These are phyloP conservation scores for Coptodon bakossiorum DNA, from an alignment of 2,113 vertebrate genomes.

Conservation along the genomic window DNA sequence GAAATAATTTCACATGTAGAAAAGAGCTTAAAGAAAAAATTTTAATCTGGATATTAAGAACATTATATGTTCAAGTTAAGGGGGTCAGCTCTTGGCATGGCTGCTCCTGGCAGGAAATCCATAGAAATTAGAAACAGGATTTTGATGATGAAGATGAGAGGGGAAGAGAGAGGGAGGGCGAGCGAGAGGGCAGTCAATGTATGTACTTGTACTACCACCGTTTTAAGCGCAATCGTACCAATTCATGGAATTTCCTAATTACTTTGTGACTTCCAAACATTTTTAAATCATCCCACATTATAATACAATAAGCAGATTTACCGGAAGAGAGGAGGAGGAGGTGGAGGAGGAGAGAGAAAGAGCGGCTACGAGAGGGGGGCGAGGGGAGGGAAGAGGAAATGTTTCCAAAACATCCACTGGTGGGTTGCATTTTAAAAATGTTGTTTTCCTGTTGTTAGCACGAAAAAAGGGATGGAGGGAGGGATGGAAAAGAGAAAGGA, in stretches of 20 bases:
- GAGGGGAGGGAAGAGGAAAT: slow-evolving; percentile 34
- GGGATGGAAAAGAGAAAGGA: neutral
- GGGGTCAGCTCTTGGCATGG: slow-evolving; percentile 57
- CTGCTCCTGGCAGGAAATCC: slow-evolving; percentile 66
- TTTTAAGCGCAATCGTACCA: slow-evolving; percentile 12
- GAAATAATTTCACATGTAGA: slow-evolving; percentile 75
- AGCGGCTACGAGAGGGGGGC: neutral
- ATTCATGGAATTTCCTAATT: slow-evolving; percentile 59
- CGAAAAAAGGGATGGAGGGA: neutral
- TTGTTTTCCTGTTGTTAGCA: slow-evolving; percentile 53
- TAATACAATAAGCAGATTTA: slow-evolving; percentile 67
- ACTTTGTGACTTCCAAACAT: slow-evolving; percentile 61
- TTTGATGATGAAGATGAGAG: slow-evolving; percentile 63
- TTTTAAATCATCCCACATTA: slow-evolving; percentile 42
- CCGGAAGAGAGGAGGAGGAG: neutral
- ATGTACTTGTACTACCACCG: slow-evolving; percentile 10
- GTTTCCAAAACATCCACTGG: slow-evolving; percentile 59
- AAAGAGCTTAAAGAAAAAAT: slow-evolving; percentile 70
- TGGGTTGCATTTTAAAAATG: slow-evolving; percentile 55
- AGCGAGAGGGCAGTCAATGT: slow-evolving; percentile 33
- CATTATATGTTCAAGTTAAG: slow-evolving; percentile 69
- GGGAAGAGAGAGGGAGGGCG: neutral
- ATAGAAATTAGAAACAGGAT: slow-evolving; percentile 73
- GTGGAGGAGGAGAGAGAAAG: neutral
- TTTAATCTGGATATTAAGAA: slow-evolving; percentile 78